Base-by-base conservation (phyloP, 2,797 vertebrate species). In the Arctocebus calabarensis region DNA sequence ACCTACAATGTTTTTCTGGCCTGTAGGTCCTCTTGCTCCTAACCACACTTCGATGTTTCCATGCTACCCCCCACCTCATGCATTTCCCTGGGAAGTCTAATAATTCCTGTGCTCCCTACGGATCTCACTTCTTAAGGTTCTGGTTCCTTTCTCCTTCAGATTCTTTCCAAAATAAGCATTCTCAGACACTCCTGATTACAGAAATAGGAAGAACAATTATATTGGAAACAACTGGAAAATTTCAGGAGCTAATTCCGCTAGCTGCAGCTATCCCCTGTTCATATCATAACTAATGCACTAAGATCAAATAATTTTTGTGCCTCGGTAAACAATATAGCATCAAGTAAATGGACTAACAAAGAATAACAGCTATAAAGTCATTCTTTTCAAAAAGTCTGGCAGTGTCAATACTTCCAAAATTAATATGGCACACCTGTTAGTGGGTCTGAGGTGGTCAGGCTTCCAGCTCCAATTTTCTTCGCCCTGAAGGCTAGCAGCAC, bases 1-100 rank as follows among this genome's bases (percentile, higher is more conserved):
- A 13, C 75, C 70, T 79, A 32, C 11, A 9, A 1, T 40, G 94
- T 78, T 64, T 73, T 87, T 70, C 71, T 82, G 79, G 37, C n/a
- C 87, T 91, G 23, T 55, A 85, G 34, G 52, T 81, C 27, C 77
- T 37, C 77, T 74, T 78, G 43, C 55, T 84, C 62, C 70, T 93
- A 95, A 83, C 85, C 55, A 62, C 61, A 90, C 45, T 45, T 96
- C 37, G 20, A 4, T 14, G 10, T 45, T 59, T 75, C 55, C 29
- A 34, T 4, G 12, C 37, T 34, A 66, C 70, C 17, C 55, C 11
- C 9, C 32, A 40, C 25, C 10, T 29, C 55, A 43, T 75, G 34
- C 45, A 81, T 92, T 91, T 94, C 93, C 94, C 84, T 91, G 78
- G 45, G 96, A 94, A 95, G 62, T 94, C 83, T 84, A 88, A 91